Conservation (phyloP, 2,797 vertebrate genomes). For the Balearica regulorum region DNA sequence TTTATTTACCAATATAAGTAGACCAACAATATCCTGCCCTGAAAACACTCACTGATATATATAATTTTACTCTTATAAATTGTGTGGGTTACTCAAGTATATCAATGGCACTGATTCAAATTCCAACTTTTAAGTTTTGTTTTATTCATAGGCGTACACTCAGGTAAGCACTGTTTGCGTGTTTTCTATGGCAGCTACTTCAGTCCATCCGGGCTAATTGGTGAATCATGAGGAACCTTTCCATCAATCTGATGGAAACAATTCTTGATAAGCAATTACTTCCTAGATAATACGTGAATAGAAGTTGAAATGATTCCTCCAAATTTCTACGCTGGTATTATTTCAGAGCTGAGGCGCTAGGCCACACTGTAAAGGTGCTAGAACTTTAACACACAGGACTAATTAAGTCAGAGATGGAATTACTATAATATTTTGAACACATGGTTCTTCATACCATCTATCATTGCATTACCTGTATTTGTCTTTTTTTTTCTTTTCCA, state of each 20-base stretch:
- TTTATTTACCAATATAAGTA: neutral
- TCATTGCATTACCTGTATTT: neutral
- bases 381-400: neutral
- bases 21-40: rapidly evolving
- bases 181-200: neutral
- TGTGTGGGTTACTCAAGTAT: neutral
- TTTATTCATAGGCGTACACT: neutral
- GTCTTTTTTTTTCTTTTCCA: neutral
- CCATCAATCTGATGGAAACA: neutral
- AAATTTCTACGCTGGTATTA: neutral
- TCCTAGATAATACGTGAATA: neutral
- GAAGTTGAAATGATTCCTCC: neutral
- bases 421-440: neutral
- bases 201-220: too few species aligned
- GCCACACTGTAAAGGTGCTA: neutral
- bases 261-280: neutral
- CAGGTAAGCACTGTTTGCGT: neutral
- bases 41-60: neutral
- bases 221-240: neutral
- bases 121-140: neutral
- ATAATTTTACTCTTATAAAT: neutral
- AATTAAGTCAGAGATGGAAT: neutral
- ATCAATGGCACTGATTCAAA: neutral
- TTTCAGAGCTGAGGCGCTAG: neutral
- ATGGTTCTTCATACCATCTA: neutral